Evolutionary conservation across 2,113 vertebrate species (phyloP), one percentile per base, ranked within the genome.

Genomic region (Sphyrna mokarran): DNA sequence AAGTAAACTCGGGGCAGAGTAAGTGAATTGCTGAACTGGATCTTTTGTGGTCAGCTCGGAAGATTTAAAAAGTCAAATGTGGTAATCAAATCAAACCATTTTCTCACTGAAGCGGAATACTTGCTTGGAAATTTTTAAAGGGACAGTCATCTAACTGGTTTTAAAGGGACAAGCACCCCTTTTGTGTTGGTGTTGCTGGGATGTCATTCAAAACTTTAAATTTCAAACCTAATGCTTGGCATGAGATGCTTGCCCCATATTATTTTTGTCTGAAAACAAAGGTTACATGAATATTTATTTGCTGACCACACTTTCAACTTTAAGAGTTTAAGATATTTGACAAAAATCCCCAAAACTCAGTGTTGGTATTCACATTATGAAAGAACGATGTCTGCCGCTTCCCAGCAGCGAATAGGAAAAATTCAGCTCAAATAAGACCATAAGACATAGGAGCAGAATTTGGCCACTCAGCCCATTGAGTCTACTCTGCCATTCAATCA

Each of bases 1-100:
- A 97, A 96, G 96, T 96, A 97, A 97, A 97, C 96, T 96, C 85
- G 96, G 96, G 96, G 96, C 96, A 96, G 94, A 96, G 95, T 97
- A 97, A 97, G 97, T 97, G 97, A 97, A 97, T 97, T 96, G 97
- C 96, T 97, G 96, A 96, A 96, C 96, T 96, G 96, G 96, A 96
- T 96, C 96, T 96, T 63, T 29, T 95, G 37, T 76, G 68, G 69
- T 61, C 72, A 54, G 94, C 37, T 48, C 54, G 48, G 68, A 68
- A 66, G 33, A 66, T 54, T 48, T 93, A 93, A 22, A 93, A 66
- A 68, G 33, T 48, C 58, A 93, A 37, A 26, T 14, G 61, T 68
- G 63, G n/a, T 68, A n/a, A 63, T 66, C 58, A 93, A 66, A 11
- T 33, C 18, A 20, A 68, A 43, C 29, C 70, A 43, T 69, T 68